Base-by-base conservation (phyloP, 2,797 vertebrate species). In the Hylomyscus alleni region DNA sequence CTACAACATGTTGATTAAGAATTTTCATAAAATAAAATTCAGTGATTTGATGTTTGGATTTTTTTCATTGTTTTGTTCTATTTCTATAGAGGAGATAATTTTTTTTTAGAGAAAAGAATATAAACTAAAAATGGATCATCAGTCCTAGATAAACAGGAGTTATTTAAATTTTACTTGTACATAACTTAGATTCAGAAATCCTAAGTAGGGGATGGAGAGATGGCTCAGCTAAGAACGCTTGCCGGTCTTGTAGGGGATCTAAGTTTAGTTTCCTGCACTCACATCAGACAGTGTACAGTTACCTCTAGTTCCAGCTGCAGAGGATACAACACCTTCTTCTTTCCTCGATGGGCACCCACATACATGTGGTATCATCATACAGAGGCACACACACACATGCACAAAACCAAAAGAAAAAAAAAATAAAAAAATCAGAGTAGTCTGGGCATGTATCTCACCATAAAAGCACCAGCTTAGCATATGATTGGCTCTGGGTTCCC, bases 121-220 rank as follows among this genome's bases (percentile, higher is more conserved):
- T 15, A 88, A 40, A 22, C 34, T 65, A 67, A 37, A 56, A 87
- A 73, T 44, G 15, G 24, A 12, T 31, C 50, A 88, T 72, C 3
- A 24, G 67, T 31, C 50, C n/a, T 56, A 73, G 69, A 44, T 73
- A 90, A 94, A 76, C 20, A 86, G 89, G 40, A 73, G 73, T 90
- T 90, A 82, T 95, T 84, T 69, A 31, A 15, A 89, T 91, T 91
- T 93, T 56, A 91, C 37, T 76, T 54, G 1, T 89, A 50, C 3
- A 76, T 20, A 83, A 62, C 58, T 77, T 58, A 85, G 20, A 97
- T 76, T 91, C 3, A 93, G 89, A 73, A 50, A 60, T 37, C 72
- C 62, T 17, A 24, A 91, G 29, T 72, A 47, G 14, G 7, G 11
- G 31, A n/a, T 69, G 14, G 31, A 85, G 19, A 85, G 44, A 85